These are phyloP conservation scores for Podilymbus podiceps DNA, from an alignment of 2,113 vertebrate species.

Conservation along the genomic window DNA sequence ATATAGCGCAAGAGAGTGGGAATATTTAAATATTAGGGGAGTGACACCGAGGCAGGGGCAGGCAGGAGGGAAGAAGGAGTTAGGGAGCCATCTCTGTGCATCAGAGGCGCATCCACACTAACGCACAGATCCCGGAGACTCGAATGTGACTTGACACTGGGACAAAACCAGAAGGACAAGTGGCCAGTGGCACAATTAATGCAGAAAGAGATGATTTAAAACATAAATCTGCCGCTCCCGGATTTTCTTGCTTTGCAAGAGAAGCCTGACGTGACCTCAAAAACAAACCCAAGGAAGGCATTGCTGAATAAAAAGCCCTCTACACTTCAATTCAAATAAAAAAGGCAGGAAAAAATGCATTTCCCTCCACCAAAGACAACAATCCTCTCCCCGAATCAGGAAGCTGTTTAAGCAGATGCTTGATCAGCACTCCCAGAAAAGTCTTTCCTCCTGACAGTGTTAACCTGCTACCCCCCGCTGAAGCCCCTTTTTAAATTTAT, in stretches of 20 bases:
- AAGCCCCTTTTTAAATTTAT: neutral
- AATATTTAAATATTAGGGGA: neutral
- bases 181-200: neutral
- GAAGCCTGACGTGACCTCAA: neutral
- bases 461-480: neutral
- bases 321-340: neutral
- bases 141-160: neutral
- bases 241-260: neutral
- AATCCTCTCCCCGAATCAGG: neutral
- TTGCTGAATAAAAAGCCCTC: neutral
- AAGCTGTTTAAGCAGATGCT: neutral
- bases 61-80: neutral
- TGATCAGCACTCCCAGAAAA: neutral
- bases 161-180: neutral
- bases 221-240: neutral
- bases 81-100: neutral
- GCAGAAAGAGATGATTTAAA: neutral
- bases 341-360: neutral
- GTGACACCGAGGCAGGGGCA: neutral
- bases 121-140: neutral
- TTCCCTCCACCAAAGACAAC: neutral
- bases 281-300: neutral
- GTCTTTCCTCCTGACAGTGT: neutral
- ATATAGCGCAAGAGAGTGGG: neutral
- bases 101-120: neutral